These are phyloP conservation scores for Medauroidea extradentata DNA, from an alignment of 1,140 invertebrate species.

Conservation along the genomic window DNA sequence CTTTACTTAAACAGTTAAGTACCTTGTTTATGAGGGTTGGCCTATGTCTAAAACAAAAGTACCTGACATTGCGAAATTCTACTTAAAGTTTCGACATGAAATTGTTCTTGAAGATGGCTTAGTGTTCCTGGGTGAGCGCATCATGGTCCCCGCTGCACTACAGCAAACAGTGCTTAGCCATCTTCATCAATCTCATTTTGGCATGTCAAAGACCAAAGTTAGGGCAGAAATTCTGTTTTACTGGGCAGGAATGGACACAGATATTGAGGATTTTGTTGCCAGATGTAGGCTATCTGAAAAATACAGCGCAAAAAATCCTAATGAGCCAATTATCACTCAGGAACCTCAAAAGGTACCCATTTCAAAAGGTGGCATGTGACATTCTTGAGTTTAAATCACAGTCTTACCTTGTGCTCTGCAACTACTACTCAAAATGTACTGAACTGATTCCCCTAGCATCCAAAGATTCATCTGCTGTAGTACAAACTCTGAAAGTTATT, in stretches of 20 bases:
- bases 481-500: constrained; percentile 13
- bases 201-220: constrained; percentile 21
- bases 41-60: constrained; percentile 33
- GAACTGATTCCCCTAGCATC: too few species aligned
- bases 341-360: constrained; percentile 23
- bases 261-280: constrained; percentile 36
- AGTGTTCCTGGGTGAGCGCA: constrained; percentile 33
- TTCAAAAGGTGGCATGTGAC: too few species aligned
- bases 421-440: too few species aligned
- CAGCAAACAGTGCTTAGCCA: constrained; percentile 34
- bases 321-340: constrained; percentile 35
- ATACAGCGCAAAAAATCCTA: constrained; percentile 27
- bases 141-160: constrained; percentile 39
- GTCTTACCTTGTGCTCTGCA: too few species aligned
- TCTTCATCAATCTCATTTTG: constrained; percentile 45
- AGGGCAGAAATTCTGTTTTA: constrained; percentile 39
- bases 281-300: constrained; percentile 31
- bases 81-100: constrained; percentile 34
- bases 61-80: constrained; percentile 25
- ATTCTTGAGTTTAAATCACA: too few species aligned
- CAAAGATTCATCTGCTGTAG: too few species aligned
- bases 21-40: constrained; percentile 36
- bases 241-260: constrained; percentile 42
- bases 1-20: constrained; percentile 24
- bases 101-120: constrained; percentile 33